Base-by-base conservation (phyloP, 2,888 invertebrate species). In the Latheticus oryzae region DNA sequence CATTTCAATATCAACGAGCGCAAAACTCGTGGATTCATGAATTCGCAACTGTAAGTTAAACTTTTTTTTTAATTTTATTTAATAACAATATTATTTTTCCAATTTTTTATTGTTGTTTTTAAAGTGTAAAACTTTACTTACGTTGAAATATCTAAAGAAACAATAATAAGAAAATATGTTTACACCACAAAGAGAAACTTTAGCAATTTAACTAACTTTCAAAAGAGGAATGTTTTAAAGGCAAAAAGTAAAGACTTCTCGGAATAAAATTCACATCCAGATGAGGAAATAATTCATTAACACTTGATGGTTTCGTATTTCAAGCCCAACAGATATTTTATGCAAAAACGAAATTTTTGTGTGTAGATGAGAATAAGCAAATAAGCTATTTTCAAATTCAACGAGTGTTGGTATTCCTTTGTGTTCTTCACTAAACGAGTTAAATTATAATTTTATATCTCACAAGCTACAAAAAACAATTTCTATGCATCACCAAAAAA, bases 11-110 rank as follows among this genome's bases (percentile, higher is more conserved):
- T 35, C 5, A 3, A 16, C 21, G 26, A 19, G 50, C 32, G 13
- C 42, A 35, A 37, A 55, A 35, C 42, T 56, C 56, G 56, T 56
- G 56, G 5, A 50, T 56, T 56, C 50, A 56, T 56, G 56, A 50
- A 23, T 47, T 55, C 55, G 42, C 30, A 50, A 32, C n/a, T 33
- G 56, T 56, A 50, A 56, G 56, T 56, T 38, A 9, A 42, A 5
- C 12, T 21, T 21, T 42, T 26, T 24, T 42, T 15, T 26, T 28
- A 13, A 12, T n/a, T n/a, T n/a, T n/a, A n/a, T n/a, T n/a, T n/a
- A n/a, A n/a, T n/a, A n/a, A n/a, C n/a, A n/a, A n/a, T n/a, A n/a
- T n/a, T n/a, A n/a, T n/a, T n/a, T n/a, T n/a, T n/a, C n/a, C n/a
- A n/a, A n/a, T n/a, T n/a, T n/a, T n/a, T n/a, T n/a, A n/a, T n/a